Conservation (phyloP, 2,888 invertebrate species). For the Danaus chrysippus region DNA sequence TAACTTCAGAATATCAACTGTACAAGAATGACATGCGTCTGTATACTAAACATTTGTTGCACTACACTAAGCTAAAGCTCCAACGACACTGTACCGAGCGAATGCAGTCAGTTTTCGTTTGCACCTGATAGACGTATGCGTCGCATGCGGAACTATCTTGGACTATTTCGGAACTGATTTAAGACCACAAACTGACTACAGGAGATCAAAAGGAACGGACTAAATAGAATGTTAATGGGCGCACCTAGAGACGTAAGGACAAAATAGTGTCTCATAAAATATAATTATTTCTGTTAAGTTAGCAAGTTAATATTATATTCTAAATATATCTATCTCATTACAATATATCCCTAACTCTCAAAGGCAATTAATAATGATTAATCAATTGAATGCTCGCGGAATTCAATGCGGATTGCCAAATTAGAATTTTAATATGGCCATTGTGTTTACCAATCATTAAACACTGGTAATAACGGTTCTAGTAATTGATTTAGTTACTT, state of each 20-base stretch:
- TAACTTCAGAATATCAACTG: not conserved
- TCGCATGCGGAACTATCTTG: conserved; percentile 67
- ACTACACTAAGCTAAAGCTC: not conserved
- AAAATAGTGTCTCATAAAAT: conserved; percentile 14
- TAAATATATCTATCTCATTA: too few species aligned
- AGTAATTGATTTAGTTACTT: conserved; percentile 40
- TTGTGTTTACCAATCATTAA: too few species aligned
- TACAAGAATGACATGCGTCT: not conserved
- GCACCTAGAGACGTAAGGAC: conserved; percentile 13
- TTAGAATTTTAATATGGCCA: too few species aligned
- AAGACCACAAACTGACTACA: conserved; percentile 67
- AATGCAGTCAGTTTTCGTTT: conserved; percentile 37
- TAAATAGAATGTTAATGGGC: conserved; percentile 36
- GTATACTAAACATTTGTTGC: not conserved
- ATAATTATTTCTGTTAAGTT: not conserved
- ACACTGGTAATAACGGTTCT: too few species aligned
- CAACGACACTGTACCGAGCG: conserved; percentile 10
- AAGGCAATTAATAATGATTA: too few species aligned
- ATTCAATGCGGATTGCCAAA: conserved; percentile 11
- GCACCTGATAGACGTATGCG: conserved; percentile 64
- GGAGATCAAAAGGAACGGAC: conserved; percentile 69
- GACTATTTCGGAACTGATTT: conserved; percentile 70
- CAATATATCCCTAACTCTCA: too few species aligned
- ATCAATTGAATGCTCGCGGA: too few species aligned
- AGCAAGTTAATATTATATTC: conserved; percentile 25